Base-by-base conservation (phyloP, 2,888 invertebrate genomes). In the Neria commutata region DNA sequence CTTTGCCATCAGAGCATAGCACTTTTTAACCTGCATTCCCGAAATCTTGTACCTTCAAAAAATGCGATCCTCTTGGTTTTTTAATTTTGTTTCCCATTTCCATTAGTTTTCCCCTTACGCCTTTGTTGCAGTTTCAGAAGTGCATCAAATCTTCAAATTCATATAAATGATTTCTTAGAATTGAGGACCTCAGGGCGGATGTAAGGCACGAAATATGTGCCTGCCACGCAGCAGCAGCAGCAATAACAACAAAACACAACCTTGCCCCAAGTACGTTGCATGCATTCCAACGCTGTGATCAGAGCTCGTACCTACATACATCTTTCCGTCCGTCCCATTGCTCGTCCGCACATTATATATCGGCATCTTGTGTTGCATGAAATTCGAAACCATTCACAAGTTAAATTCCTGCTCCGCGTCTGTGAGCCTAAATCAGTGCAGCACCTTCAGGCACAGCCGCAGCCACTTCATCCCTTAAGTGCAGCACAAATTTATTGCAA, bases 301-400 rank as follows among this genome's bases (percentile, higher is more conserved):
- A n/a, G 42, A 19, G 19, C 5, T 17, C 6, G 42, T 42, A 21
- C 42, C 19, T 42, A 21, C 14, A 14, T 42, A 19, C 19, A 21
- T 42, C 14, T 37, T 4, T 37, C 4, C n/a, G 17, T n/a, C n/a
- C 42, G 21, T 21, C 17, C 42, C 42, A 42, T 19, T 19, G 19
- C 11, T 8, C 37, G 16, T 14, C n/a, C 56, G 64, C 51, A 24
- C 21, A 21, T 14, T 42, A n/a, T 10, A 55, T 34, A 25, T 58
- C 61, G 59, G 60, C 61, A 63, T 64, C 57, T 62, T 67, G n/a
- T n/a, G n/a, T n/a, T 66, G 66, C 66, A 67, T 74, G 75, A 71
- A 75, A 75, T 74, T 63, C 57, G 76, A 76, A 73, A 77, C 76
- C 76, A 69, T 75, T 70, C 69, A 72, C 67, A 67, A 67, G 61